phyloP scores from a whole-genome alignment of 2,888 invertebrate genomes.

The Drosophila ustulata region DNA sequence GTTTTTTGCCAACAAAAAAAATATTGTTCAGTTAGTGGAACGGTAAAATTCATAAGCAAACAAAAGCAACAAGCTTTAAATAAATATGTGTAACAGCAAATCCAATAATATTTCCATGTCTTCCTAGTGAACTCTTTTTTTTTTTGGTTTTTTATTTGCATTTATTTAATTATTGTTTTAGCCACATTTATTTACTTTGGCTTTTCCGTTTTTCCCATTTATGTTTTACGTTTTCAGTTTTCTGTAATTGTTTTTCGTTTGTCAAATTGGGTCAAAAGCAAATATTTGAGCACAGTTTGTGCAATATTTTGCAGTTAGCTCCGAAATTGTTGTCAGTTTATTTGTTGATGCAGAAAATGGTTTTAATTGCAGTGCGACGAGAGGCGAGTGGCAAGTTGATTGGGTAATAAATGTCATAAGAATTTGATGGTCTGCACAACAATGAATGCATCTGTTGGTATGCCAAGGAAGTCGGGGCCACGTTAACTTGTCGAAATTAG shows the following conservation, averaged over 20 bases:
- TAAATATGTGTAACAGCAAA: slow-evolving; percentile 13
- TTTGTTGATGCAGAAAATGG: slow-evolving; percentile 37
- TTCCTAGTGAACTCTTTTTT: slow-evolving; percentile 9
- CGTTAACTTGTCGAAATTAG: neutral
- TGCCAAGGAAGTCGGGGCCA: slow-evolving; percentile 1
- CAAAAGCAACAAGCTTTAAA: slow-evolving; percentile 19
- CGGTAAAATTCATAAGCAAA: slow-evolving; percentile 45
- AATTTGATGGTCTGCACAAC: neutral
- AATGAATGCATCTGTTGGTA: neutral
- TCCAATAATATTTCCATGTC: slow-evolving; percentile 44
- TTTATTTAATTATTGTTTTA: slow-evolving; percentile 58
- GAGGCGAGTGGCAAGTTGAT: neutral
- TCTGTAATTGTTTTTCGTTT: slow-evolving; percentile 23
- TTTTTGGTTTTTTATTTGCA: slow-evolving; percentile 7
- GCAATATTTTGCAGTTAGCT: slow-evolving; percentile 22
- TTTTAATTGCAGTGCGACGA: slow-evolving; percentile 10
- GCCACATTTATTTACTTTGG: slow-evolving; percentile 32
- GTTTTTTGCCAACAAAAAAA: slow-evolving; percentile 31
- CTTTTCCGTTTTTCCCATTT: slow-evolving; percentile 16
- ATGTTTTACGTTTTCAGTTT: slow-evolving; percentile 1
- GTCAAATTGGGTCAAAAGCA: slow-evolving; percentile 49
- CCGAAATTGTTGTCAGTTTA: slow-evolving; percentile 18
- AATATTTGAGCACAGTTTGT: slow-evolving; percentile 54
- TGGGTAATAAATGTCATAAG: neutral
- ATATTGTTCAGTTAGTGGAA: slow-evolving; percentile 52